Base-by-base conservation (phyloP, 2,113 vertebrate genomes). In the Pyrgilauda ruficollis region DNA sequence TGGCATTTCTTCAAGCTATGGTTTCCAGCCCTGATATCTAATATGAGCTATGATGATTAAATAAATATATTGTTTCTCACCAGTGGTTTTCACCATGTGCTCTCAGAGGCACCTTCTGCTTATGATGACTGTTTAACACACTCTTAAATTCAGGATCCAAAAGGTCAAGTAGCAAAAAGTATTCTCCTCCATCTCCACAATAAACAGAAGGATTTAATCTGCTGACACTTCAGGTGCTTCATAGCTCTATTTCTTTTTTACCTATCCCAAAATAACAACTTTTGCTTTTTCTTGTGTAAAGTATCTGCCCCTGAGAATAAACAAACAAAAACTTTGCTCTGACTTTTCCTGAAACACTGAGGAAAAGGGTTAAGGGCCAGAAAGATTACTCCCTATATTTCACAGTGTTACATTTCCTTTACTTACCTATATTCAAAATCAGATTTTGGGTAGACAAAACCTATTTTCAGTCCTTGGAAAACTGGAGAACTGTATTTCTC, bases 141-240 rank as follows among this genome's bases (percentile, higher is more conserved):
- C 67, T 70, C 83, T 93, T 39, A 92, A 66, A 90, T 92, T 75
- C 43, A 67, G 61, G 89, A 93, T 90, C n/a, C 56, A 67, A 87
- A 94, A 95, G 87, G 94, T 94, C 95, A 86, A 85, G 55, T 22
- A 87, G 67, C 49, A 73, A 83, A 91, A 91, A 87, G 37, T 83
- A 19, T 77, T 62, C 50, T 85, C 28, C 61, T 75, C 78, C 63
- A 74, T 88, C 70, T 85, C 33, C 28, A 91, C 64, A 88, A 93
- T 90, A 94, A 96, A 90, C 75, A 94, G 53, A 73, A 90, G 59
- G 75, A 83, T 89, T 91, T 88, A 31, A 83, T 87, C 75, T 86
- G 28, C 63, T 70, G 43, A 85, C 62, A 91, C 84, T 87, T 82
- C 46, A 94, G 69, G 58, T 89, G 33, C 13, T 53, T 33, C 23